Evolutionary conservation across 2,888 invertebrate species (phyloP).

Genomic region (Folsomia manolachei): DNA sequence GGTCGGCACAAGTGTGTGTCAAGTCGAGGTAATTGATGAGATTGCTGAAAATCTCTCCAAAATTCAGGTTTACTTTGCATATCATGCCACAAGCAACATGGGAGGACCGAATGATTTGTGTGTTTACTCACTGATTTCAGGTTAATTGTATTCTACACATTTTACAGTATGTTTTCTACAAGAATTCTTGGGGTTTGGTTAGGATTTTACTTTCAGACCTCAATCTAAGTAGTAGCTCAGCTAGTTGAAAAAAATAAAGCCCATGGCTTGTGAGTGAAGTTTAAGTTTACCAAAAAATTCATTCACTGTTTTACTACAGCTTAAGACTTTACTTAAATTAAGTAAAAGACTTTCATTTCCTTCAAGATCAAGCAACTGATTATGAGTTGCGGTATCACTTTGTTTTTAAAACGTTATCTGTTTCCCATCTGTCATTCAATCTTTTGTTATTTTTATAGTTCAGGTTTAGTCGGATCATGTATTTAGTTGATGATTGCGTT

Average conservation of each 20-base stretch:
- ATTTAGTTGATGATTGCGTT: no score
- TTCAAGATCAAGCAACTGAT: no score
- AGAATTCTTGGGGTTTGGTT: neutral
- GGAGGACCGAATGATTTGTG: neutral
- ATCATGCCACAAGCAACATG: neutral
- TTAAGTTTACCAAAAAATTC: neutral
- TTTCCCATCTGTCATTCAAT: neutral
- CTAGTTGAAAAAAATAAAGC: no score
- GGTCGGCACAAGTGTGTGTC: neutral
- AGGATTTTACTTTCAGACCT: neutral
- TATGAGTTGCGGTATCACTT: neutral
- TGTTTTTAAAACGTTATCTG: neutral
- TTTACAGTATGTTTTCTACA: neutral
- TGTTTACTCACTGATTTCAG: neutral
- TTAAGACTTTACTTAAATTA: no score
- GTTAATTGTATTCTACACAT: neutral
- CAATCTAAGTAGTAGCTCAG: neutral
- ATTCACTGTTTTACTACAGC: neutral
- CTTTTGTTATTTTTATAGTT: no score
- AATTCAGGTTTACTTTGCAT: neutral
- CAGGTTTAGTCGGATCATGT: no score
- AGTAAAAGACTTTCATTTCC: no score
- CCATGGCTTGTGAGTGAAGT: no score
- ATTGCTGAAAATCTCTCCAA: slow-evolving; percentile 1
- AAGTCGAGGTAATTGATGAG: neutral